A percentile compares a stretch with the other conserved stretches of the same genome.
phyloP scores from a whole-genome alignment of 2,888 invertebrate genomes.

The Epinotia ramella region DNA sequence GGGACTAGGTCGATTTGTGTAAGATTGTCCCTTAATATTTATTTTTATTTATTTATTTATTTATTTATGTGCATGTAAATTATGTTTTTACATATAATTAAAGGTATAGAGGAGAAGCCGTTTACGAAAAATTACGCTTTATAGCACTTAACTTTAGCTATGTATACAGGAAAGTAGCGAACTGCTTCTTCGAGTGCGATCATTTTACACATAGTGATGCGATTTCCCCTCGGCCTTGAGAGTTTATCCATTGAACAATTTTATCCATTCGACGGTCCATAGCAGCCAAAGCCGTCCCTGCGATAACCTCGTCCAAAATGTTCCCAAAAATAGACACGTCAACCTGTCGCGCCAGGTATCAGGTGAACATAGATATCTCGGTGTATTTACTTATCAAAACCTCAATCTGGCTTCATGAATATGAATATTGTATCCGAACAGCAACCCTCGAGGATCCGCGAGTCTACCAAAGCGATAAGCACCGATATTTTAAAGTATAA shows the following conservation, averaged over 20 bases:
- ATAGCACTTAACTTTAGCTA: no score
- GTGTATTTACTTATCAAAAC: constrained; percentile 61
- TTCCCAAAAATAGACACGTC: constrained; percentile 26
- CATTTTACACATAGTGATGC: background rate
- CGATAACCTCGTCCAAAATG: background rate
- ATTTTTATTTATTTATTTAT: no score
- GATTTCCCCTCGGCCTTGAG: background rate
- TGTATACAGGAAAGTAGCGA: background rate
- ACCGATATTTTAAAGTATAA: constrained; percentile 39
- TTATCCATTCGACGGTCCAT: background rate
- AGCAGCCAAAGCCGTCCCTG: constrained; percentile 3
- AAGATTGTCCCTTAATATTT: no score
- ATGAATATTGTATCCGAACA: constrained; percentile 52
- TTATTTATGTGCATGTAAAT: no score
- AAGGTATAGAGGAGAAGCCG: no score
- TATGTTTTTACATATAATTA: no score
- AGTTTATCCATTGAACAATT: no score
- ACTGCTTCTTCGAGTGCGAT: background rate
- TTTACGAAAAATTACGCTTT: no score
- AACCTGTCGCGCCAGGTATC: constrained; percentile 22
- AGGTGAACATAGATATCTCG: constrained; percentile 2
- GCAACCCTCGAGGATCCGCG: constrained; percentile 26
- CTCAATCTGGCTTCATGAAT: constrained; percentile 70
- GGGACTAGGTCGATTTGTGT: no score
- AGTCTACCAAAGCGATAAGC: constrained; percentile 31